Percentiles rank a stretch among this genome's conserved stretches.
These are phyloP conservation scores for Holacanthus passer DNA, from an alignment of 2,113 vertebrate genomes.

Conservation along the genomic window DNA sequence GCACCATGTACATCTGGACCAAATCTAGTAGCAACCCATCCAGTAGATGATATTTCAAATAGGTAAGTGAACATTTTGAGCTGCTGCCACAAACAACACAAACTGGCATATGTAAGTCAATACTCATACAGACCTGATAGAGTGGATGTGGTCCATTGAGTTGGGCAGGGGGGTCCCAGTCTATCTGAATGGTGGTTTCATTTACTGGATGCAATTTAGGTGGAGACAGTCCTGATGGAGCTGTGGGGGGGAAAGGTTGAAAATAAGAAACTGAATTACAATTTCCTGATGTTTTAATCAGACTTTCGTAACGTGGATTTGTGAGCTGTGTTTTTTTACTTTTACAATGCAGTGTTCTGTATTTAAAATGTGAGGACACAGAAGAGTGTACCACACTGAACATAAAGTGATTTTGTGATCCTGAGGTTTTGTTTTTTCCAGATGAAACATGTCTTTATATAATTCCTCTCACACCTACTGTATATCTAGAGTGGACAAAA, in stretches of 20 bases:
- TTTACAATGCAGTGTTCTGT: background rate
- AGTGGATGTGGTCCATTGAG: constrained; percentile 89
- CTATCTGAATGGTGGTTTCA: constrained; percentile 84
- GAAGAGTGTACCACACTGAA: background rate
- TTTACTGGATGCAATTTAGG: constrained; percentile 85
- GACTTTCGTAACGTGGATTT: background rate
- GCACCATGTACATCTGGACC: background rate
- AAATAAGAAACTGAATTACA: background rate
- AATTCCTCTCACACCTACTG: constrained; percentile 1
- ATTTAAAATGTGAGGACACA: background rate
- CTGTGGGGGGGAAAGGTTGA: constrained; percentile 75
- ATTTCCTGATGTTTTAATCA: background rate
- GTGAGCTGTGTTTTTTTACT: background rate
- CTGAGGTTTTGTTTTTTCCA: background rate
- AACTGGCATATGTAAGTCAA: background rate
- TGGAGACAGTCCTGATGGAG: constrained; percentile 85
- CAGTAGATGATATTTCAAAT: background rate
- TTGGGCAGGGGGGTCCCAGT: constrained; percentile 86
- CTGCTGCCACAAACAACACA: background rate
- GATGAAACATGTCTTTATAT: constrained; percentile 3
- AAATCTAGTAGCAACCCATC: no score
- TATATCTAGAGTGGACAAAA: constrained; percentile 43
- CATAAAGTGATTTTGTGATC: constrained; percentile 2
- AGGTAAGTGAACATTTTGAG: background rate
- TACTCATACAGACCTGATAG: constrained; percentile 82